Evolutionary conservation across 2,113 vertebrate species (phyloP), one percentile per base, ranked within the genome.

Genomic region (Panurus biarmicus): DNA sequence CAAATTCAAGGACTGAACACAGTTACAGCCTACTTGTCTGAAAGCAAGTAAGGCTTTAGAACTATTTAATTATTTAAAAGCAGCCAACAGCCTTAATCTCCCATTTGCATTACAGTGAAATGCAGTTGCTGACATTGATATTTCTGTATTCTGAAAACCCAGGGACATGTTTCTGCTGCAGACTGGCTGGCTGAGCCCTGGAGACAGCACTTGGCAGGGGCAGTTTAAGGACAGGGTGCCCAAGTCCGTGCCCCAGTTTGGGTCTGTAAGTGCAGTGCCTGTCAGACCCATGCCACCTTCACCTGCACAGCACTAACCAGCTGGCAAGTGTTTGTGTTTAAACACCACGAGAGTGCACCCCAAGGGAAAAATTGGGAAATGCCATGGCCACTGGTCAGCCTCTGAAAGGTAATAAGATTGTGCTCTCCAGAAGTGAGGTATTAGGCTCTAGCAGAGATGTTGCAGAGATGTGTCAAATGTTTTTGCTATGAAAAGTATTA

Each of bases 241-340:
- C 31, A n/a, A 44, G 31, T 5, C 64, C 18, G 21, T 11, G 4
- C 8, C 36, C 14, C 40, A 31, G 38, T 11, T 44, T 0, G 0
- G 42, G 58, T 3, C 7, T 7, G 3, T 8, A 38, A 45, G 19
- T 4, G 14, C 33, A 6, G 1, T 2, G 6, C 26, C 10, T 9
- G 28, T 45, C 35, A 45, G 73, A 48, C 19, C 47, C 31, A 11
- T 22, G 28, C 45, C 26, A 28, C 16, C 21, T 42, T 33, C 47
- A 74, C 21, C 75, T 14, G 40, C 70, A 60, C 29, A 66, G 51
- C 6, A 1, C 57, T 38, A 44, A 51, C 18, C 51, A 42, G 6
- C 6, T 7, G 13, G 28, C 6, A 67, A 25, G 3, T 4, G 26
- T 18, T 4, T 24, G 21, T 53, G 50, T 36, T 61, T 50, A 14